Evolutionary conservation across 2,888 invertebrate genomes (phyloP).

Genomic region (Napeogenes sylphis): DNA sequence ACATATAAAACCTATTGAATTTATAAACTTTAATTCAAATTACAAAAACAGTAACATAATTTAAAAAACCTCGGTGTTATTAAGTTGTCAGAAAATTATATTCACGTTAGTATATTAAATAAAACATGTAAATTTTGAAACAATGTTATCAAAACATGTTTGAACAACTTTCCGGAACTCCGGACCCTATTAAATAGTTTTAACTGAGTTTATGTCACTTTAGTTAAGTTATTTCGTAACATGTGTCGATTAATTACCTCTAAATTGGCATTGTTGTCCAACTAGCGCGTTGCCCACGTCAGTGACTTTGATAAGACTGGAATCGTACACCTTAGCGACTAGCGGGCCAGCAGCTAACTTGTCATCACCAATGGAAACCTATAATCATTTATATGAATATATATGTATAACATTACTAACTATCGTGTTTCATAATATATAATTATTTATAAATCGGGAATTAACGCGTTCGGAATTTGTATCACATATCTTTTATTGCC

Average conservation of each 20-base stretch:
- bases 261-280: conserved; percentile 97
- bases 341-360: conserved; percentile 93
- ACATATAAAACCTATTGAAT: no score
- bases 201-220: conserved; percentile 10
- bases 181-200: conserved; percentile 7
- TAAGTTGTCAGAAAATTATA: no score
- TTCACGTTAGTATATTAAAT: not conserved
- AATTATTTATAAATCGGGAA: no score
- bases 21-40: no score
- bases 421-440: no score
- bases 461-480: no score
- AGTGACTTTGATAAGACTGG: conserved; percentile 94
- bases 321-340: conserved; percentile 96
- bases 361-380: conserved; percentile 88
- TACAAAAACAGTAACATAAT: no score
- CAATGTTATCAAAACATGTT: not conserved
- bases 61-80: no score
- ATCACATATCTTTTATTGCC: no score
- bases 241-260: conserved; percentile 78
- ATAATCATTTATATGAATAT: conserved; percentile 24
- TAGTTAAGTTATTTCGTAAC: conserved; percentile 6
- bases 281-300: conserved; percentile 96
- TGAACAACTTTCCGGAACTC: not conserved
- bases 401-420: no score
- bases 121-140: conserved; percentile 4